These are phyloP conservation scores for Kryptopterus vitreolus DNA, from an alignment of 2,797 vertebrate species.

Conservation along the genomic window DNA sequence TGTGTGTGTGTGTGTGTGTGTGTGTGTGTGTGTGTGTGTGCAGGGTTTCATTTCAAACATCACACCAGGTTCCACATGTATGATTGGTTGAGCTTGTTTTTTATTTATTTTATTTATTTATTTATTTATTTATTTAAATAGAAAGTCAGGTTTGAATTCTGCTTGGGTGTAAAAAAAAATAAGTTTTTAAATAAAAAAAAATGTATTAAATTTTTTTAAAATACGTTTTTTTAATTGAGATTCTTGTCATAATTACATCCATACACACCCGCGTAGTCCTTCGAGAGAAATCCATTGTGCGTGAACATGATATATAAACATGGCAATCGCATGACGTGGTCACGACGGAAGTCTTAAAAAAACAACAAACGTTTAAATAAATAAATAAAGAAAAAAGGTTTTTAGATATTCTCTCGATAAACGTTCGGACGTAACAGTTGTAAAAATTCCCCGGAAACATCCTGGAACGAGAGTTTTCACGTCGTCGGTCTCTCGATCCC, in stretches of 20 bases:
- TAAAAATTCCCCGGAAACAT: no score
- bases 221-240: not conserved
- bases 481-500: not conserved
- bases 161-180: no score
- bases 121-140: no score
- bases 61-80: no score
- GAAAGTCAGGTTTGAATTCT: no score
- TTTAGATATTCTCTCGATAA: not conserved
- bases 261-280: not conserved
- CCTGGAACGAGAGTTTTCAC: not conserved
- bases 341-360: not conserved
- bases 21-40: not conserved
- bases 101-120: no score
- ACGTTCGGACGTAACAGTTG: not conserved
- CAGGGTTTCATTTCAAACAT: no score
- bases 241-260: not conserved
- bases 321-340: not conserved
- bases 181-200: not conserved
- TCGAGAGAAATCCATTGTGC: not conserved
- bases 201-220: not conserved
- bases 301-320: slow-evolving; percentile 25
- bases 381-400: not conserved
- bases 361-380: no score
- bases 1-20: not conserved
- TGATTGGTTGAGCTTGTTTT: no score